Evolutionary conservation across 2,113 vertebrate species (phyloP).

Genomic region (Hipposideros armiger): DNA sequence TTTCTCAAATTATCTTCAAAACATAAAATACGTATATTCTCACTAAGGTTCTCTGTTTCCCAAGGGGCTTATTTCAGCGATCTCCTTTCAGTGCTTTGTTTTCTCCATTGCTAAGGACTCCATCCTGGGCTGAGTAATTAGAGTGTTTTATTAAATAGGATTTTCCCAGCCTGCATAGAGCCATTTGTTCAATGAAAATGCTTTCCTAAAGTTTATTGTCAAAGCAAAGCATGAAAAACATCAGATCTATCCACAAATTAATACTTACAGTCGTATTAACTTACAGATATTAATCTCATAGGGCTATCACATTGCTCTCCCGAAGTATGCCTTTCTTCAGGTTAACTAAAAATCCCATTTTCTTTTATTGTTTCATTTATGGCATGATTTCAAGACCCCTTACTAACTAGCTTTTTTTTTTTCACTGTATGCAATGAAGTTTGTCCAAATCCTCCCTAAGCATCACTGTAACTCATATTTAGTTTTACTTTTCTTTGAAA

Average conservation of each 20-base stretch:
- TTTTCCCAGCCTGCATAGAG: neutral
- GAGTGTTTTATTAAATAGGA: neutral
- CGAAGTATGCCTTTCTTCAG: constrained; percentile 13
- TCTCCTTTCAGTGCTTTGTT: neutral
- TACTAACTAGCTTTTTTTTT: constrained; percentile 4
- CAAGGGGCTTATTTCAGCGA: constrained; percentile 14
- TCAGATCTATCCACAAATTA: neutral
- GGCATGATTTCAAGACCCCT: neutral
- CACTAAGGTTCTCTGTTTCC: neutral
- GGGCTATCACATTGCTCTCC: neutral
- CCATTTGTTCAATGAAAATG: constrained; percentile 14
- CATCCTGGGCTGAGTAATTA: neutral
- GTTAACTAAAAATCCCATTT: constrained; percentile 42
- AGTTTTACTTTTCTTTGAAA: constrained; percentile 55
- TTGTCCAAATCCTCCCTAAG: neutral
- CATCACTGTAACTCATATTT: neutral
- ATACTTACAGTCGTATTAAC: neutral
- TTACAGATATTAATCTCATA: neutral
- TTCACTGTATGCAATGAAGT: neutral
- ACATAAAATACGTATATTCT: neutral
- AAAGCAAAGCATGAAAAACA: constrained; percentile 29
- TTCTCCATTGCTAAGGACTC: neutral
- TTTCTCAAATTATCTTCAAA: constrained; percentile 21
- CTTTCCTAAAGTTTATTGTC: constrained; percentile 37
- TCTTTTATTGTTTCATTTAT: constrained; percentile 16